Evolutionary conservation across 2,113 vertebrate genomes (phyloP).

Genomic region (Columbina picui): DNA sequence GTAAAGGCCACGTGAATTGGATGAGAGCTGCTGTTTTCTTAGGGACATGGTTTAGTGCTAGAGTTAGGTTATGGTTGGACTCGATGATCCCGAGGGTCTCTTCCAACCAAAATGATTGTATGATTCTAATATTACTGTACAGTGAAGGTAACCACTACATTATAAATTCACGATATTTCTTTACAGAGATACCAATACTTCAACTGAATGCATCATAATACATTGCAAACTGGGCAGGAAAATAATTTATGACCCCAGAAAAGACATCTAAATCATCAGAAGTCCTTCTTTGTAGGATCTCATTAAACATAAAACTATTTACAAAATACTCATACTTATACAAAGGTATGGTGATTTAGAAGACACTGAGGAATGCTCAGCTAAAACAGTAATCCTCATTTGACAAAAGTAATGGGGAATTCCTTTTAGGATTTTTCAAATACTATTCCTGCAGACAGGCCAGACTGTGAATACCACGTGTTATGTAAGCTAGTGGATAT

Average conservation of each 20-base stretch:
- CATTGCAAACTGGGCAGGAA: background rate
- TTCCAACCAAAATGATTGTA: too few relatives aligned
- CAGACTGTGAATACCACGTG: background rate
- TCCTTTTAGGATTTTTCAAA: background rate
- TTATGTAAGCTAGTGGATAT: background rate
- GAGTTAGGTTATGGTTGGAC: too few relatives aligned
- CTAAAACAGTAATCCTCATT: background rate
- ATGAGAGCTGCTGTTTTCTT: background rate
- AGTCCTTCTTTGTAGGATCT: background rate
- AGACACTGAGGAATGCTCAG: background rate
- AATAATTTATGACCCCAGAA: background rate
- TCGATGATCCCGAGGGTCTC: too few relatives aligned
- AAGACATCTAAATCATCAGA: background rate
- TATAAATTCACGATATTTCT: background rate
- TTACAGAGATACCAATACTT: background rate
- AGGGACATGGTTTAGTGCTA: too few relatives aligned
- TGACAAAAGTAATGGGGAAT: background rate
- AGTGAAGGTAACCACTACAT: background rate
- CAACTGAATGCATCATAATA: background rate
- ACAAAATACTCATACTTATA: background rate
- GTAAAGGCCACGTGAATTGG: background rate
- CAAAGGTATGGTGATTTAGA: constrained; percentile 5
- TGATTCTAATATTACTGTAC: background rate
- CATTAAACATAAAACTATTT: constrained; percentile 18
- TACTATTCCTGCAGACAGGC: background rate